Evolutionary conservation across 1,140 invertebrate genomes (phyloP), one percentile per base, ranked within the genome.

Genomic region (Caerostris extrusa): DNA sequence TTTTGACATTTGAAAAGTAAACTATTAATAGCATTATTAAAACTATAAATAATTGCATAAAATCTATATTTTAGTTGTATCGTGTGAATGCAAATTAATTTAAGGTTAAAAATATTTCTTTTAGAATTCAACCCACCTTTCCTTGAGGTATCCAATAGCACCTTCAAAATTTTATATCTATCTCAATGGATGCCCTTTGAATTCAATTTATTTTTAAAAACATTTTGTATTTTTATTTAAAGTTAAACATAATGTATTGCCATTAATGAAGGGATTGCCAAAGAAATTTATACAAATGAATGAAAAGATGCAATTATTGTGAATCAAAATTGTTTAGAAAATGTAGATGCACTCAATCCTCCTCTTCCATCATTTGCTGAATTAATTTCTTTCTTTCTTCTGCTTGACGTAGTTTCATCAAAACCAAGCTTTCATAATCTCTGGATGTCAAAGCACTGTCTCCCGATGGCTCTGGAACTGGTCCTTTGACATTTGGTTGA

Each of bases 381-480:
- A 98, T 97, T 94, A 98, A 95, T 95, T 96, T 96, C 96, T 98
- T 98, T 67, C 98, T 96, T 96, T 98, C 98, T 95, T 98, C 97
- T 53, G 98, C 98, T 96, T 98, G 97, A 95, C 97, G 96, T 96
- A 98, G 96, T 96, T 98, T 98, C 93, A 96, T 97, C 95, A 98
- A 96, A 7, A 98, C 98, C 3, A 97, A 95, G 95, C 97, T 97
- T 96, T 98, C 98, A 97, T 97, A 98, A 95, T 98, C 98, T 94
- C 96, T 96, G 50, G 97, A 96, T 69, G 97, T 96, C 77, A 97
- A 95, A 57, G 95, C 34, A 55, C 53, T 67, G 93, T 91, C 58
- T 34, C 87, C 50, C 2, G 53, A n/a, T 57, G 67, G 69, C 56
- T 91, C 83, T 5, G 89, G 82, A 12, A n/a, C 69, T 5, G 83